Evolutionary conservation across 2,113 vertebrate genomes (phyloP).

Genomic region (Odocoileus virginianus): DNA sequence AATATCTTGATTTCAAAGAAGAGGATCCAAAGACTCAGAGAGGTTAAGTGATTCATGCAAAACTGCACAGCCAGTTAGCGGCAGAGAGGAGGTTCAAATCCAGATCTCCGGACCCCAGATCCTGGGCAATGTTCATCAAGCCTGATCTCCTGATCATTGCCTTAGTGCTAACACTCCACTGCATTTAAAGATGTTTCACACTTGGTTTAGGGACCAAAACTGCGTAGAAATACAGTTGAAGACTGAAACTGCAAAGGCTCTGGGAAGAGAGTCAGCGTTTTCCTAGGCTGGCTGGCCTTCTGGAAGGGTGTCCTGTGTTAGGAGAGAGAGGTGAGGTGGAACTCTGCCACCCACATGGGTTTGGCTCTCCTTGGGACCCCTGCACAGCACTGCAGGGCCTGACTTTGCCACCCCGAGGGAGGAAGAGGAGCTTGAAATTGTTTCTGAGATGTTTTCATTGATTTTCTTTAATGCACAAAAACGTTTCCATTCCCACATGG

Average conservation of each 20-base stretch:
- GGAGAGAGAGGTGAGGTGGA: not conserved
- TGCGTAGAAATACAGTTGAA: not conserved
- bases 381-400: not conserved
- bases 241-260: not conserved
- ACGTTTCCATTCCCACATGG: conserved; percentile 41
- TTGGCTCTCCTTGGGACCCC: conserved; percentile 32
- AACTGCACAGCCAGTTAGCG: not conserved
- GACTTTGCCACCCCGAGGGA: conserved; percentile 53
- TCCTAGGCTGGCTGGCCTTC: not conserved
- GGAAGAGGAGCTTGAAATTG: conserved; percentile 64
- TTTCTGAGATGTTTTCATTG: conserved; percentile 70
- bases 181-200: not conserved
- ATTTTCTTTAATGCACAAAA: conserved; percentile 74
- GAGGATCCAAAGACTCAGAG: not conserved
- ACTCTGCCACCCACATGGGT: conserved; percentile 21
- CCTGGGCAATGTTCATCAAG: not conserved
- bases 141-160: fast-evolving
- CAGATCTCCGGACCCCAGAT: too few species aligned
- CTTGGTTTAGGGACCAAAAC: not conserved
- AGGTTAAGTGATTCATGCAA: not conserved
- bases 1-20: not conserved
- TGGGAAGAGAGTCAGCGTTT: not conserved
- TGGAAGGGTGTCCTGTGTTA: not conserved
- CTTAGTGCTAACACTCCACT: not conserved
- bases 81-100: not conserved